Evolutionary conservation across 2,113 vertebrate species (phyloP).

Genomic region (Lagopus muta): DNA sequence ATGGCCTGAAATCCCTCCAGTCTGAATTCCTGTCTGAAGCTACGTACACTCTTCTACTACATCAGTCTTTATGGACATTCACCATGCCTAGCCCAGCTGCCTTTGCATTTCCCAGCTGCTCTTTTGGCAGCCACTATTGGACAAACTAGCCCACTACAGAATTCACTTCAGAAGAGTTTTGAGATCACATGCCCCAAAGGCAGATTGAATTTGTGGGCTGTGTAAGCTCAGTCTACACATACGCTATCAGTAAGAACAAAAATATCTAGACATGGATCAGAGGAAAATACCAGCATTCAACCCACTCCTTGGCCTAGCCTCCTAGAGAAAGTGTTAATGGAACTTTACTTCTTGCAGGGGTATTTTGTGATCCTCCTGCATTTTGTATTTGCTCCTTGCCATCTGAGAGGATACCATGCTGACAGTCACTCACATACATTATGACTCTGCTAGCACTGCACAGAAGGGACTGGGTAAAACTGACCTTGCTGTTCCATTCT

Average conservation of each 20-base stretch:
- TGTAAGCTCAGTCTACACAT: background rate
- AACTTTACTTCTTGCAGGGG: background rate
- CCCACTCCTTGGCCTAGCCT: background rate
- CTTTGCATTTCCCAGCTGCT: constrained; percentile 65
- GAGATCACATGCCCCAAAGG: constrained; percentile 40
- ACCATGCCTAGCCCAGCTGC: constrained; percentile 25
- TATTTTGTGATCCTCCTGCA: background rate
- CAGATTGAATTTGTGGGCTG: constrained; percentile 38
- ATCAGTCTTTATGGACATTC: constrained; percentile 62
- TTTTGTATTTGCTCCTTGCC: background rate
- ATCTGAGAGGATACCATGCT: background rate
- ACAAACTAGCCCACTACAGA: constrained; percentile 58
- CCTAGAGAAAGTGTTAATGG: background rate
- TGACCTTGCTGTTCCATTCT: background rate
- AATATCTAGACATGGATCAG: constrained; percentile 29
- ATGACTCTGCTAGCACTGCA: background rate
- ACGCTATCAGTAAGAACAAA: background rate
- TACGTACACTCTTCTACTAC: constrained; percentile 50
- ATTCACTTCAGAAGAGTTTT: constrained; percentile 36
- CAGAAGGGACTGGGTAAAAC: background rate
- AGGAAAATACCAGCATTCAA: constrained; percentile 28
- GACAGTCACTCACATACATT: background rate
- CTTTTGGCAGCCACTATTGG: constrained; percentile 49
- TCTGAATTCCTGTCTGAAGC: constrained; percentile 56
- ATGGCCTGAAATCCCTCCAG: constrained; percentile 62